Percentiles rank a stretch among this genome's conserved stretches.
Evolutionary conservation across 2,797 vertebrate genomes (phyloP).

Genomic region (Diceros bicornis): DNA sequence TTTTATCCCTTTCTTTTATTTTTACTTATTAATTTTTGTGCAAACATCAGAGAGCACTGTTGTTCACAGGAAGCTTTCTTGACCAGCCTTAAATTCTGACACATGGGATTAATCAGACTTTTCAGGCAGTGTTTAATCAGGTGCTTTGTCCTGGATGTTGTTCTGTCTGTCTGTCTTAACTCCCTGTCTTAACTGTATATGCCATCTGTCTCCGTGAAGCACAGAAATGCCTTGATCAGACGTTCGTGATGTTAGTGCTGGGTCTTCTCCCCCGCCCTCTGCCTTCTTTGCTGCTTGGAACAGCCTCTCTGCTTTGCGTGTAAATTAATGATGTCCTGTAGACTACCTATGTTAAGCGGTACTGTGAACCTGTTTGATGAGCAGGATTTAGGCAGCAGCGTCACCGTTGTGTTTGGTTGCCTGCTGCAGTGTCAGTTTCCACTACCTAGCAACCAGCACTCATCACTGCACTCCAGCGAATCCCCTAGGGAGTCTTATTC

Average conservation of each 20-base stretch:
- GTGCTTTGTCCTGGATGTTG: slow-evolving; percentile 89
- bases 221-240: slow-evolving; percentile 87
- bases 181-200: slow-evolving; percentile 87
- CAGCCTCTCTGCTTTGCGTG: slow-evolving; percentile 84
- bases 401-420: slow-evolving; percentile 78
- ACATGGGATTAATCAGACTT: slow-evolving; percentile 83
- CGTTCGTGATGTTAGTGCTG: slow-evolving; percentile 82
- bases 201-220: slow-evolving; percentile 89
- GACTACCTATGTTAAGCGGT: slow-evolving; percentile 77
- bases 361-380: slow-evolving; percentile 83
- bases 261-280: slow-evolving; percentile 73
- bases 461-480: slow-evolving; percentile 79
- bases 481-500: slow-evolving; percentile 73
- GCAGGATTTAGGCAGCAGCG: slow-evolving; percentile 79
- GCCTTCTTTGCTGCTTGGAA: slow-evolving; percentile 75
- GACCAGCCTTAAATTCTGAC: slow-evolving; percentile 89
- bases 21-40: slow-evolving; percentile 70
- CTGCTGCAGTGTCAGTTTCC: slow-evolving; percentile 79
- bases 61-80: slow-evolving; percentile 85
- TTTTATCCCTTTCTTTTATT: slow-evolving; percentile 58
- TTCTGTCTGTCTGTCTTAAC: slow-evolving; percentile 88
- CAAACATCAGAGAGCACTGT: slow-evolving; percentile 76
- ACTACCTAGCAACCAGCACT: slow-evolving; percentile 85
- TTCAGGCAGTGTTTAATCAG: slow-evolving; percentile 85
- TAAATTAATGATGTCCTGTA: slow-evolving; percentile 79